Percentiles rank a stretch among this genome's conserved stretches.
These are phyloP conservation scores for Protonibea diacanthus DNA, from an alignment of 2,797 vertebrate genomes.

Conservation along the genomic window DNA sequence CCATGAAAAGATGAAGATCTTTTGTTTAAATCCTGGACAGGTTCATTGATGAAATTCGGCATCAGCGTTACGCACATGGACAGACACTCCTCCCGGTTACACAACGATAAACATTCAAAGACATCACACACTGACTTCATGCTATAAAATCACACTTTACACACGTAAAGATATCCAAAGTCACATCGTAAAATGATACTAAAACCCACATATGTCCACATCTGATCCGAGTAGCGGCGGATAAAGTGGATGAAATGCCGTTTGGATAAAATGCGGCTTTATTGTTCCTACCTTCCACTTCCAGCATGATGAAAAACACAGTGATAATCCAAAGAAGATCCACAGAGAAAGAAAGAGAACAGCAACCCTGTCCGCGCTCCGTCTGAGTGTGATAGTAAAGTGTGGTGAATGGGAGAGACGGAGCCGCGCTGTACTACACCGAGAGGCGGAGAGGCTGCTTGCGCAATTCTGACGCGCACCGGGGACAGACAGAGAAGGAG, in stretches of 20 bases:
- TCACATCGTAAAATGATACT: neutral
- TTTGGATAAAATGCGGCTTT: neutral
- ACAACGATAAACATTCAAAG: conserved; percentile 51
- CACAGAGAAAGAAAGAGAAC: conserved; percentile 24
- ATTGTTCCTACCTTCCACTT: conserved; percentile 94
- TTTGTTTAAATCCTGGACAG: conserved; percentile 11
- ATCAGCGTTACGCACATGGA: conserved; percentile 57
- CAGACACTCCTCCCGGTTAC: conserved; percentile 62
- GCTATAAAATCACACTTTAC: neutral
- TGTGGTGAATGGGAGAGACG: conserved; percentile 85
- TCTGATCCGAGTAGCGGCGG: neutral
- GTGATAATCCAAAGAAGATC: conserved; percentile 78
- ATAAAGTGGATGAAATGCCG: conserved; percentile 13
- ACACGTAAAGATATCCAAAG: neutral
- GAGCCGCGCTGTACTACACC: conserved; percentile 84
- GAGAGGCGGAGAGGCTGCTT: conserved; percentile 88
- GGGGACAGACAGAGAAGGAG: conserved; percentile 32
- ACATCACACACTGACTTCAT: neutral
- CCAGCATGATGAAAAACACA: conserved; percentile 92
- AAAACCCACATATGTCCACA: neutral
- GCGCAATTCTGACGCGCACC: conserved; percentile 94
- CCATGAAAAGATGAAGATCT: neutral
- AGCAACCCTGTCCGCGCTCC: conserved; percentile 61
- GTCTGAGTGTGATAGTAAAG: conserved; percentile 72
- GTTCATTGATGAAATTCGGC: conserved; percentile 77